Evolutionary conservation across 1,140 invertebrate species (phyloP).

Genomic region (Psix sp.): DNA sequence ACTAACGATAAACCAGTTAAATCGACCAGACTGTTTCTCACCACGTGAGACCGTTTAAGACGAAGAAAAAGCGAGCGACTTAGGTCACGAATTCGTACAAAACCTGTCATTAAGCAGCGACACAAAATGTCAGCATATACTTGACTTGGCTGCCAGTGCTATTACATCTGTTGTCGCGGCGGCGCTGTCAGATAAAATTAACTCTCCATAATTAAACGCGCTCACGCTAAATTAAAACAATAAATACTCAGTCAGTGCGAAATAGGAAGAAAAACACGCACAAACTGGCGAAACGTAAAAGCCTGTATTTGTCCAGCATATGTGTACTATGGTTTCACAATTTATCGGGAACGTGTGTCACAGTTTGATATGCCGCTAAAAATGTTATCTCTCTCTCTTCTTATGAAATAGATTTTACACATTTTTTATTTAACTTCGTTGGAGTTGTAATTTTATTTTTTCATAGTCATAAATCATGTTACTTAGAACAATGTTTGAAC

Average conservation of each 20-base stretch:
- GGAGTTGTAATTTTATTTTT: too few relatives aligned
- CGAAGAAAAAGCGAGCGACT: slow-evolving; percentile 10
- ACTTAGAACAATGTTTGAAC: too few relatives aligned
- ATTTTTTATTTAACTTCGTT: neutral
- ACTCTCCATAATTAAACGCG: slow-evolving; percentile 74
- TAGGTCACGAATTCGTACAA: slow-evolving; percentile 7
- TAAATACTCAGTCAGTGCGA: slow-evolving; percentile 64
- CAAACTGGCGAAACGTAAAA: slow-evolving; percentile 42
- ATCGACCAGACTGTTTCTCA: slow-evolving; percentile 1
- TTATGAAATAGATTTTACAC: neutral
- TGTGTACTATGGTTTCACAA: slow-evolving; percentile 32
- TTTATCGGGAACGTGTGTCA: slow-evolving; percentile 38
- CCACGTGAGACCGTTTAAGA: neutral
- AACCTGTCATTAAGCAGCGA: slow-evolving; percentile 47
- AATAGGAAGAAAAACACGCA: slow-evolving; percentile 53
- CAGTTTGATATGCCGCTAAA: slow-evolving; percentile 26
- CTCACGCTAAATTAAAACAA: slow-evolving; percentile 72
- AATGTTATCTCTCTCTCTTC: neutral
- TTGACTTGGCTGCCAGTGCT: slow-evolving; percentile 19
- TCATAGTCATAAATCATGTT: too few relatives aligned
- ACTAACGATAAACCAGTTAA: slow-evolving; percentile 1
- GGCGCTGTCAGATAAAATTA: slow-evolving; percentile 66
- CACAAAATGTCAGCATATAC: slow-evolving; percentile 35
- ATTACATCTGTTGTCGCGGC: slow-evolving; percentile 34
- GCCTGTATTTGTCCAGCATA: slow-evolving; percentile 58